These are phyloP conservation scores for Thunnus thynnus DNA, from an alignment of 2,113 vertebrate genomes.

Conservation along the genomic window DNA sequence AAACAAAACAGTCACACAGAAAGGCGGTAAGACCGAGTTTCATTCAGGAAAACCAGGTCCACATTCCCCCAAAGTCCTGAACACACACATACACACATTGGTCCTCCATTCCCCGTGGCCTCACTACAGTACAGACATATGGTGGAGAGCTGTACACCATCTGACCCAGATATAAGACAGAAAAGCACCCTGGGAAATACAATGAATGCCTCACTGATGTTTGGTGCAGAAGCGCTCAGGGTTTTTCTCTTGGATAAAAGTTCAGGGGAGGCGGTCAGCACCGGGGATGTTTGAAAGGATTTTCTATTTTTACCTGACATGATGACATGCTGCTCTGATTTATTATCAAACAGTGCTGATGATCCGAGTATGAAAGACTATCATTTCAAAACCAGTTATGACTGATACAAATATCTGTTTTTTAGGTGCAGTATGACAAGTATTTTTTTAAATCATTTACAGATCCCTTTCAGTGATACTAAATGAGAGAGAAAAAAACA, in stretches of 20 bases:
- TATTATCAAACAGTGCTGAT: background rate
- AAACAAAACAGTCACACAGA: background rate
- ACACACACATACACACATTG: constrained; percentile 10
- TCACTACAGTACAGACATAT: constrained; percentile 68
- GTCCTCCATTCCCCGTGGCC: constrained; percentile 50
- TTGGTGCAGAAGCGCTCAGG: background rate
- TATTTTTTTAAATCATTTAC: background rate
- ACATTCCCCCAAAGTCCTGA: constrained; percentile 18
- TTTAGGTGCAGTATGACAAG: too few relatives aligned
- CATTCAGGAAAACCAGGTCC: constrained; percentile 35
- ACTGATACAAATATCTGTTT: too few relatives aligned
- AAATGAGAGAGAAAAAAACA: too few relatives aligned
- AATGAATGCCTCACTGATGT: constrained; percentile 25
- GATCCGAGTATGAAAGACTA: background rate
- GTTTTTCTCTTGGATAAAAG: constrained; percentile 3
- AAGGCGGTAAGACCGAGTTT: background rate
- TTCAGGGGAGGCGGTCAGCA: background rate
- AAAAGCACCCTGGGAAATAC: constrained; percentile 64
- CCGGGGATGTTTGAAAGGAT: too few relatives aligned
- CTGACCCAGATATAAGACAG: constrained; percentile 71
- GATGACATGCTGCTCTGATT: background rate
- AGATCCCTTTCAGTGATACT: background rate
- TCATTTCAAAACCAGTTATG: too few relatives aligned
- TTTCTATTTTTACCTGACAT: background rate
- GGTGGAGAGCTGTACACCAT: constrained; percentile 51